A percentile compares a stretch with the other conserved stretches of the same genome.
Conservation (phyloP, 2,797 vertebrate genomes). For the Caiman crocodilus region DNA sequence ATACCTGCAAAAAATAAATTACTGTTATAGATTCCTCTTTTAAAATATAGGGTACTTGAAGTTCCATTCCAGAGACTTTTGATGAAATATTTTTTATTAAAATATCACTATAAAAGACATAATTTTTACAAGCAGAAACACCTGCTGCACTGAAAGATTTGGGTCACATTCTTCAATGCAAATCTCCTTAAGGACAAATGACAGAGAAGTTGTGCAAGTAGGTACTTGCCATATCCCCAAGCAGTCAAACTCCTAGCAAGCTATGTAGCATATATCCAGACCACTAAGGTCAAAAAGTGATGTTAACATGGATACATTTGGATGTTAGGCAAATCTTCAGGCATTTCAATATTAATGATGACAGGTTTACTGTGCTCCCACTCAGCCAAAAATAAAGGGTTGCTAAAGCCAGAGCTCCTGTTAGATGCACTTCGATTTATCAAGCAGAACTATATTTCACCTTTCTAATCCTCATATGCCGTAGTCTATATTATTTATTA, state of each 20-base stretch:
- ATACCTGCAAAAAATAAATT: not conserved
- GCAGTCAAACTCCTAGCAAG: conserved; percentile 42
- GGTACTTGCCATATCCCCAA: not conserved
- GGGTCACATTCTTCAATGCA: conserved; percentile 31
- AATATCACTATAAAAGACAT: not conserved
- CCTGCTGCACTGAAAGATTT: conserved; percentile 30
- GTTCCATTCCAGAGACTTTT: conserved; percentile 1
- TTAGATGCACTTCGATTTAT: conserved; percentile 43
- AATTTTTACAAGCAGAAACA: conserved; percentile 9
- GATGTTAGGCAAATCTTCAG: conserved; percentile 47
- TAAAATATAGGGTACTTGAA: not conserved
- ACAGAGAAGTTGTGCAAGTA: conserved; percentile 28
- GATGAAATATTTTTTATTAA: not conserved
- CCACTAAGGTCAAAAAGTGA: conserved; percentile 40
- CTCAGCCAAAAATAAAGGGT: conserved; percentile 48
- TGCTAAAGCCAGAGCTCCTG: conserved; percentile 48
- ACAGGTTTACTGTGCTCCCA: conserved; percentile 59
- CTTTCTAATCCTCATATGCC: conserved; percentile 17
- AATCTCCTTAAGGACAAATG: not conserved
- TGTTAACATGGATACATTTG: not conserved
- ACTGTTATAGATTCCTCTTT: not conserved
- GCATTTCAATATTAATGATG: conserved; percentile 27
- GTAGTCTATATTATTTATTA: conserved; percentile 49
- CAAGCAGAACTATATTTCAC: conserved; percentile 23
- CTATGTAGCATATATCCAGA: conserved; percentile 58